A percentile compares a stretch with the other conserved stretches of the same genome.
Evolutionary conservation across 2,113 vertebrate species (phyloP).

Genomic region (Podocnemis expansa): DNA sequence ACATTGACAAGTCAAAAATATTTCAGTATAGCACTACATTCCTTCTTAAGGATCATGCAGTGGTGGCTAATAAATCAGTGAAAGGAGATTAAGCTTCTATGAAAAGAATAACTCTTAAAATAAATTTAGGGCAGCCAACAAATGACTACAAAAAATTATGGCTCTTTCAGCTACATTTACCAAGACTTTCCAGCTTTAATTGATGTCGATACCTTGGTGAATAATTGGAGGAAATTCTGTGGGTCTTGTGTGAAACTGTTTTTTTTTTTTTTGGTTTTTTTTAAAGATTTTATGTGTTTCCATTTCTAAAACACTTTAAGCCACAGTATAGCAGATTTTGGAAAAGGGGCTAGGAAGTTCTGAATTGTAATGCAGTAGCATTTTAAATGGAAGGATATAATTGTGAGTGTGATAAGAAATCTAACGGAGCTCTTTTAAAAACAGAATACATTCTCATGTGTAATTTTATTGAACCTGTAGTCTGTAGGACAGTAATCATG

Average conservation of each 20-base stretch:
- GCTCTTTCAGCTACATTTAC: neutral
- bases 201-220: neutral
- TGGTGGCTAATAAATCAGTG: neutral
- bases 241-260: neutral
- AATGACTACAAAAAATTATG: neutral
- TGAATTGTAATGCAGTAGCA: neutral
- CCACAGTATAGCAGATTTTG: neutral
- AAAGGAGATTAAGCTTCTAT: neutral
- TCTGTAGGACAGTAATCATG: neutral
- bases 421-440: neutral
- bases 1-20: neutral
- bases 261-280: no score
- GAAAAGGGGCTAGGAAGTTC: neutral
- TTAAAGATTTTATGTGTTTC: neutral
- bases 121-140: neutral
- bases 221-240: neutral
- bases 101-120: neutral
- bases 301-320: neutral
- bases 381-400: neutral
- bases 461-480: neutral
- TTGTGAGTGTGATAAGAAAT: neutral
- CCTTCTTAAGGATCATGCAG: neutral
- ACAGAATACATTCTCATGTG: neutral
- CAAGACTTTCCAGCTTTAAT: neutral
- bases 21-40: neutral